Evolutionary conservation across 1,140 invertebrate species (phyloP).

Genomic region (Philopotamus ludificatus): DNA sequence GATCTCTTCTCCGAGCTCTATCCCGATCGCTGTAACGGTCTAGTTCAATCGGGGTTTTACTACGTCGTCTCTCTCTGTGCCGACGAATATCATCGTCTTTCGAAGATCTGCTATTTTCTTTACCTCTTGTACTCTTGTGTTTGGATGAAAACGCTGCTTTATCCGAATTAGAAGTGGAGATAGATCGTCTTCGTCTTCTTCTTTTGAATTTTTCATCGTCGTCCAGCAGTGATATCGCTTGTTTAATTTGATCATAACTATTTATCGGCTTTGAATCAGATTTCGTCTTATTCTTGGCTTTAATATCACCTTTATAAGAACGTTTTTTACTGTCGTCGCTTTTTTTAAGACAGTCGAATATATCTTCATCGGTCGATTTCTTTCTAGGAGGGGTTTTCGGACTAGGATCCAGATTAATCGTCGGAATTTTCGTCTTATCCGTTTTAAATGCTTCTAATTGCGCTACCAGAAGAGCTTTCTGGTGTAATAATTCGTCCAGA

Average conservation of each 20-base stretch:
- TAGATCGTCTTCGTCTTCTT: conserved; percentile 1
- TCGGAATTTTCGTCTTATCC: conserved; percentile 49
- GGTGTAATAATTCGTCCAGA: conserved; percentile 83
- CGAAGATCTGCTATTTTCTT: conserved; percentile 50
- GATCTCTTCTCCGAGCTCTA: conserved; percentile 42
- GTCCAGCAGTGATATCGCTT: conserved; percentile 9
- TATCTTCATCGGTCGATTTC: conserved; percentile 23
- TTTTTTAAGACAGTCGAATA: conserved; percentile 5
- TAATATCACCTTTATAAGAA: not conserved
- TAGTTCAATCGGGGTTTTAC: conserved; percentile 37
- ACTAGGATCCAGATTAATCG: conserved; percentile 41
- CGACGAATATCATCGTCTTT: conserved; percentile 46
- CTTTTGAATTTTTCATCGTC: conserved; percentile 17
- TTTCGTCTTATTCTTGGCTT: not conserved
- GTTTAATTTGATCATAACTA: conserved; percentile 18
- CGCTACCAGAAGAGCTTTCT: conserved; percentile 75
- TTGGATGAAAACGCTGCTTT: conserved; percentile 18
- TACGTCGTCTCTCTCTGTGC: conserved; percentile 44
- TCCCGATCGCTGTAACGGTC: conserved; percentile 36
- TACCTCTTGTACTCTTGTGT: conserved; percentile 38
- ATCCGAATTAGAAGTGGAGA: not conserved
- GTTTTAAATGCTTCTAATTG: conserved; percentile 60
- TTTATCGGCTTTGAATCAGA: not conserved
- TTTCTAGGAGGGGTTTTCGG: conserved; percentile 28
- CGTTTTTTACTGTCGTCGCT: conserved; percentile 35